Evolutionary conservation across 2,888 invertebrate genomes (phyloP), one percentile per base, ranked within the genome.

Genomic region (Orchesellides sinensis): DNA sequence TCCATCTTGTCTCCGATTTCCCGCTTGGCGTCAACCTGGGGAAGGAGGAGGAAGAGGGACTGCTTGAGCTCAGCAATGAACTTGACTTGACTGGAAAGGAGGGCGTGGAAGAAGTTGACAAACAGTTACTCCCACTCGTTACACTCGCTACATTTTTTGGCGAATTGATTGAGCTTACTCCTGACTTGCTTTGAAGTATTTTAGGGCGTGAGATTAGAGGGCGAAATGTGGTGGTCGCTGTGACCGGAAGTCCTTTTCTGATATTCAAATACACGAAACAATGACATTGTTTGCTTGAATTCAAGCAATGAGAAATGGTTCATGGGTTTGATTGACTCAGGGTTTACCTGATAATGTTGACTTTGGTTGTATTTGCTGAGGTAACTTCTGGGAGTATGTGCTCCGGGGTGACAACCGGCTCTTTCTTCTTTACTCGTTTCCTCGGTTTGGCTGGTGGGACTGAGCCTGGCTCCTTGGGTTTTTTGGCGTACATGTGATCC

Each of bases 401-500:
- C 6, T 73, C 52, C 2, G 56, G 17, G 0, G 66, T 29, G 32
- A 75, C 69, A 23, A 77, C 79, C 54, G 74, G 65, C 8, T 68
- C 10, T 27, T 66, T 66, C 52, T 85, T 83, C 45, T 84, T 85
- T 25, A 82, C 83, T 19, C 86, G 49, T 21, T 80, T 61, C 29
- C 83, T 75, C 1, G 83, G 72, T 8, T 84, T 84, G 12, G 82
- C 47, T 5, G 70, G 61, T 10, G 73, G 27, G 8, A 83, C 85
- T 0, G 61, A 65, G 1, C 84, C 85, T 12, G 87, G 87, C 56
- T 86, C 87, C 32, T 83, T 73, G 0, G 84, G 83, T 21, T 86
- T 87, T 19, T 84, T 87, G 0, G 87, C 87, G 45, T 87, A 87
- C 86, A 86, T 86, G 54, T 87, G 87, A 45, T 87, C 87, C 21